Conservation (phyloP, 2,888 invertebrate species). For the Halocaridina rubra region DNA sequence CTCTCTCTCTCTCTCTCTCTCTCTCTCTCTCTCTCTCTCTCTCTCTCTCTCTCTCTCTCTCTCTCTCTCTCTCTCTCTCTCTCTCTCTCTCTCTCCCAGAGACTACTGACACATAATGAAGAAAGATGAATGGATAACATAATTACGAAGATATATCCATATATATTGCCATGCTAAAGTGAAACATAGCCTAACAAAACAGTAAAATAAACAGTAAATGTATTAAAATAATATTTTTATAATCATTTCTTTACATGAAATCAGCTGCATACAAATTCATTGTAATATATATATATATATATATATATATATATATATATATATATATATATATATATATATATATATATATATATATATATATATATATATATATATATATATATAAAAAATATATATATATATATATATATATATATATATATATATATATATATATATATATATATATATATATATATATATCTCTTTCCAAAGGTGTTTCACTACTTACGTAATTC, state of each 20-base stretch:
- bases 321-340: not conserved
- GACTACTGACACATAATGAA: not conserved
- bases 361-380: not conserved
- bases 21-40: slow-evolving; percentile 22
- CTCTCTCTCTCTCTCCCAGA: slow-evolving; percentile 9
- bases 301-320: not conserved
- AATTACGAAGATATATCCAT: not conserved
- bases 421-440: not conserved
- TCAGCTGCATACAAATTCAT: not conserved
- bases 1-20: not conserved
- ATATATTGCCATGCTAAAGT: too few relatives aligned
- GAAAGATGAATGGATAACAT: not conserved
- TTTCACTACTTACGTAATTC: not conserved
- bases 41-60: slow-evolving; percentile 5
- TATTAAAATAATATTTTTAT: not conserved
- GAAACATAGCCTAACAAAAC: too few relatives aligned
- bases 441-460: not conserved
- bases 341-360: not conserved
- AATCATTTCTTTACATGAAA: not conserved
- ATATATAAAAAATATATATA: not conserved
- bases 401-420: not conserved
- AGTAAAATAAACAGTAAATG: not conserved
- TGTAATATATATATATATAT: not conserved
- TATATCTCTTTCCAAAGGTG: not conserved
- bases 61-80: slow-evolving; percentile 20